Evolutionary conservation across 2,888 invertebrate genomes (phyloP), one percentile per base, ranked within the genome.

Genomic region (Terebella lapidaria): DNA sequence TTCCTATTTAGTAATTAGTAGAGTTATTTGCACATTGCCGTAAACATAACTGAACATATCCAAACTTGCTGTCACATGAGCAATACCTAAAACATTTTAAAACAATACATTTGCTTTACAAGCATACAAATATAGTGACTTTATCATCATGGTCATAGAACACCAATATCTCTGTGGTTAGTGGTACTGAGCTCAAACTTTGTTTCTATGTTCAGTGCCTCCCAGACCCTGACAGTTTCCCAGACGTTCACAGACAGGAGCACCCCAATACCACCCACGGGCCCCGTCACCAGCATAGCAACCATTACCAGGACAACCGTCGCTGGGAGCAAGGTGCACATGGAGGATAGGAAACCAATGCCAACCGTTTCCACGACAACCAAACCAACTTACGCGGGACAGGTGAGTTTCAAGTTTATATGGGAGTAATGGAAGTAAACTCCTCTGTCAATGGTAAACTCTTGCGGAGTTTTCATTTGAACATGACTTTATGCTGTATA

Each of bases 221-320:
- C 49, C n/a, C 49, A 49, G 49, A n/a, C 24, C 5, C 24, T 49
- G 24, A 49, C 49, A 5, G n/a, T 49, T 5, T 49, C 49, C n/a
- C 49, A 49, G 49, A n/a, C 49, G 24, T 22, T 49, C 18, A 24
- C 18, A 5, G 49, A 49, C 5, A 10, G 49, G 24, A 15, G n/a
- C 5, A 22, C 49, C 5, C 49, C 10, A 10, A 22, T 49, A 22
- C 49, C 49, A 22, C 49, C 49, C 5, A 49, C 49, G 10, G 49
- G 49, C 22, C 49, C 10, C n/a, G 55, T 55, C 15, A 55, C 55
- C 22, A 22, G 22, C 20, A 24, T 55, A 3, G 35, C 55, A 10
- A 57, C 57, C n/a, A 45, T 57, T 24, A 57, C 49, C 26, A 3
- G 58, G 2, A 58, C 58, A 10, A 58, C 58, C 3, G 28, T 58